Conservation (phyloP, 1,140 invertebrate species). For the Aphelenchoides fujianensis region DNA sequence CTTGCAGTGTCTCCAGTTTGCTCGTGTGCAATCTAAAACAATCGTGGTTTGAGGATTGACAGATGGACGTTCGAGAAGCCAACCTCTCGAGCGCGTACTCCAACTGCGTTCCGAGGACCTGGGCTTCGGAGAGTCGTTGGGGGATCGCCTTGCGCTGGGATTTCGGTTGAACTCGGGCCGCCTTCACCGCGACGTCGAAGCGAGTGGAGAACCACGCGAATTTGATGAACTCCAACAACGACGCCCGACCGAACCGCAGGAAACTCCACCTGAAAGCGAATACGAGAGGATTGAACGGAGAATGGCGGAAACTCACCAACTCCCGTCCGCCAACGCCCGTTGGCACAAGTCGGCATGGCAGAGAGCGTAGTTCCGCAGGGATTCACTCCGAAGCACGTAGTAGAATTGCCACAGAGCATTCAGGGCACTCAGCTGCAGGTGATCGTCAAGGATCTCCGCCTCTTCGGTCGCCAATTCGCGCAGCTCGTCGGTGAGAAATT, state of each 20-base stretch:
- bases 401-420: slow-evolving; percentile 2
- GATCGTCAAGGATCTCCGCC: not conserved
- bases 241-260: not conserved
- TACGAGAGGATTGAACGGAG: not conserved
- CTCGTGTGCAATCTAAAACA: not conserved
- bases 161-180: not conserved
- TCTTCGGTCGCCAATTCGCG: not conserved
- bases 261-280: not conserved
- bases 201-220: not conserved
- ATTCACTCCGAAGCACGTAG: not conserved
- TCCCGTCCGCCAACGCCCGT: not conserved
- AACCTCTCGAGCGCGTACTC: not conserved
- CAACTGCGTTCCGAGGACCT: not conserved
- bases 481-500: not conserved
- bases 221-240: not conserved
- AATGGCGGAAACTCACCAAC: slow-evolving; percentile 1
- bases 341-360: not conserved
- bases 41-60: not conserved
- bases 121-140: not conserved
- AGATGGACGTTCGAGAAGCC: too few relatives aligned
- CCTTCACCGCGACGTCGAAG: not conserved
- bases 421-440: not conserved
- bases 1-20: not conserved
- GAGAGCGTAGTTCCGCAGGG: not conserved
- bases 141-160: not conserved